Conservation (phyloP, 2,888 invertebrate genomes). For the Ecdyonurus torrentis region DNA sequence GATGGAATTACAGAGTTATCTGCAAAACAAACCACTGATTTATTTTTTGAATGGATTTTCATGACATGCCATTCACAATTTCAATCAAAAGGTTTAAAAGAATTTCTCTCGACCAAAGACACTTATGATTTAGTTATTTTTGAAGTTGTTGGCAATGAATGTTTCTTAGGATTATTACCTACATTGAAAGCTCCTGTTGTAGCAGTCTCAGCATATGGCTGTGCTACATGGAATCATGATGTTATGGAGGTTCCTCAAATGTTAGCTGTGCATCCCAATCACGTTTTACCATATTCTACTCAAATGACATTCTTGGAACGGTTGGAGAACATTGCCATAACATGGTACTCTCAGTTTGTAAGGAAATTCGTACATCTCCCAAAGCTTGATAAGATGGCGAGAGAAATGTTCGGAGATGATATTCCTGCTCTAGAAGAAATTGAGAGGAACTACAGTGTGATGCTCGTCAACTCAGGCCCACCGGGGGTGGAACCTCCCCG, state of each 20-base stretch:
- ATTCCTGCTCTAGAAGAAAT: not conserved
- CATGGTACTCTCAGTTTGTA: not conserved
- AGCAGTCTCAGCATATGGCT: not conserved
- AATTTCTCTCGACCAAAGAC: not conserved
- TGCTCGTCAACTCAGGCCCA: not conserved
- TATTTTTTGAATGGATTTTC: not conserved
- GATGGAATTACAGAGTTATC: not conserved
- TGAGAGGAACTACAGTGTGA: not conserved
- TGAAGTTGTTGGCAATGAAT: not conserved
- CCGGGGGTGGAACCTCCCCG: not conserved
- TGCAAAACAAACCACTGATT: not conserved
- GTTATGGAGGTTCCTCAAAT: not conserved
- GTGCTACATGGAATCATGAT: not conserved
- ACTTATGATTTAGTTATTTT: not conserved
- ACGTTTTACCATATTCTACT: not conserved
- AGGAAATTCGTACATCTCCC: not conserved
- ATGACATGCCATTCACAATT: not conserved
- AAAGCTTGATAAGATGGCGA: not conserved
- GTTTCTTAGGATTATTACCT: not conserved
- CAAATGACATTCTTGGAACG: not conserved
- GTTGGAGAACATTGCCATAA: not conserved
- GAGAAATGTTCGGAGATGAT: not conserved
- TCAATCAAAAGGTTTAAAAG: not conserved
- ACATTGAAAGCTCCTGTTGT: not conserved
- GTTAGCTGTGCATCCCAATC: not conserved